These are phyloP conservation scores for Hemicentrotus pulcherrimus DNA, from an alignment of 35 echinoderm and acorn worm species.

Conservation along the genomic window DNA sequence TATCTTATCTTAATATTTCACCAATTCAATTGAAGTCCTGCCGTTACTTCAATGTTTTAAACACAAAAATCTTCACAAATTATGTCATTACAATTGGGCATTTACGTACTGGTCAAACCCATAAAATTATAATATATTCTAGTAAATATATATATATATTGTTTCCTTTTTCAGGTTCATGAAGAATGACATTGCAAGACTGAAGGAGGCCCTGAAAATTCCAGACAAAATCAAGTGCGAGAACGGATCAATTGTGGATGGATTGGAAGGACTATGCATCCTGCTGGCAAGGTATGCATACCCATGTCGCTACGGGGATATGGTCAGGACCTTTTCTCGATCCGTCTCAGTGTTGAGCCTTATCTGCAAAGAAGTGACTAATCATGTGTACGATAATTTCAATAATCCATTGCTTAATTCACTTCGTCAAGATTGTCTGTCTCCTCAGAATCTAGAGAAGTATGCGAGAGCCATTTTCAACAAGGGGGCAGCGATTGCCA, in stretches of 20 bases:
- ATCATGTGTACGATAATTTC: too few species aligned
- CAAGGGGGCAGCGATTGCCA: too few species aligned
- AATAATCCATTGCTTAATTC: too few species aligned
- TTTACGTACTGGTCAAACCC: neutral
- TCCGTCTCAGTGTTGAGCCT: too few species aligned
- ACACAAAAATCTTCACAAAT: neutral
- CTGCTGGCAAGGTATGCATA: slow-evolving; percentile 47
- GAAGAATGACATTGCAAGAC: slow-evolving; percentile 34
- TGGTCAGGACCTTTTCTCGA: neutral
- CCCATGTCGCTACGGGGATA: slow-evolving; percentile 38
- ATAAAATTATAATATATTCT: too few species aligned
- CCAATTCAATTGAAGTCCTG: neutral
- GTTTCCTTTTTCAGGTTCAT: slow-evolving; percentile 52
- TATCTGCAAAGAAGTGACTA: too few species aligned
- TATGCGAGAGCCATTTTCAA: too few species aligned
- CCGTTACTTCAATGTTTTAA: neutral
- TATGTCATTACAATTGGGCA: neutral
- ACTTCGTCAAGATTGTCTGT: neutral
- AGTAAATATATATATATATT: too few species aligned
- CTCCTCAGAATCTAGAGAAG: too few species aligned
- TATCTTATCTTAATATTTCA: too few species aligned
- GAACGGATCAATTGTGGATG: slow-evolving; percentile 31
- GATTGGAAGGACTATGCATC: slow-evolving; percentile 58
- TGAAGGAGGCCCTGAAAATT: slow-evolving; percentile 39
- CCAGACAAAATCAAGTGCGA: slow-evolving; percentile 41